Percentiles rank a stretch among this genome's conserved stretches.
These are phyloP conservation scores for Nezara viridula DNA, from an alignment of 2,888 invertebrate genomes.

Conservation along the genomic window DNA sequence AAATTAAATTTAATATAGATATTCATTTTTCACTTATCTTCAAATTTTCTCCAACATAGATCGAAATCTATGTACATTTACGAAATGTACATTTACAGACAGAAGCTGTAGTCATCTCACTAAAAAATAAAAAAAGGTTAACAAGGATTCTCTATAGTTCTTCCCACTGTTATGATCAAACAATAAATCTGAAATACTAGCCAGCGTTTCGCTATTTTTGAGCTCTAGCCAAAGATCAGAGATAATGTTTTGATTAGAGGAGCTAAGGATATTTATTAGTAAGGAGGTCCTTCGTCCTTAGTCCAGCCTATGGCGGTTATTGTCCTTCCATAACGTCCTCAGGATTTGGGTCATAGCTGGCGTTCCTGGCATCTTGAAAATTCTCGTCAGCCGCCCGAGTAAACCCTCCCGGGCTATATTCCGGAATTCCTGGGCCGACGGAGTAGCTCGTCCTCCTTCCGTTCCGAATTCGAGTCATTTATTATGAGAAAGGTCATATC, in stretches of 20 bases:
- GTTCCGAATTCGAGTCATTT: neutral
- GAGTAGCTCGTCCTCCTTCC: neutral
- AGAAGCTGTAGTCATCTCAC: no score
- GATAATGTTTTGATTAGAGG: neutral
- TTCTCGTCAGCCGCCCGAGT: neutral
- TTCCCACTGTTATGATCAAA: no score
- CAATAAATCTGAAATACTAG: neutral
- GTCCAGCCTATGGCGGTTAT: neutral
- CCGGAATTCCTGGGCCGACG: neutral
- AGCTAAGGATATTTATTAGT: neutral
- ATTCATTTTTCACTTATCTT: no score
- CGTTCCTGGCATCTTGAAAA: neutral
- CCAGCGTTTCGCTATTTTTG: no score
- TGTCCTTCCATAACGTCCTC: constrained; percentile 3
- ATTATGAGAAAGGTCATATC: neutral
- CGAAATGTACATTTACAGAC: no score
- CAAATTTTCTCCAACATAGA: no score
- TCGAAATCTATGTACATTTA: no score
- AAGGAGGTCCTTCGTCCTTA: neutral
- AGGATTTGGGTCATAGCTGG: neutral
- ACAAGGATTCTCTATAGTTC: no score
- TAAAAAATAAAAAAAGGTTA: no score
- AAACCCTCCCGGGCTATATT: neutral
- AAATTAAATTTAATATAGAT: no score
- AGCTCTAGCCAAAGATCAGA: no score